Evolutionary conservation across 2,113 vertebrate genomes (phyloP).

Genomic region (Zonotrichia leucophrys): DNA sequence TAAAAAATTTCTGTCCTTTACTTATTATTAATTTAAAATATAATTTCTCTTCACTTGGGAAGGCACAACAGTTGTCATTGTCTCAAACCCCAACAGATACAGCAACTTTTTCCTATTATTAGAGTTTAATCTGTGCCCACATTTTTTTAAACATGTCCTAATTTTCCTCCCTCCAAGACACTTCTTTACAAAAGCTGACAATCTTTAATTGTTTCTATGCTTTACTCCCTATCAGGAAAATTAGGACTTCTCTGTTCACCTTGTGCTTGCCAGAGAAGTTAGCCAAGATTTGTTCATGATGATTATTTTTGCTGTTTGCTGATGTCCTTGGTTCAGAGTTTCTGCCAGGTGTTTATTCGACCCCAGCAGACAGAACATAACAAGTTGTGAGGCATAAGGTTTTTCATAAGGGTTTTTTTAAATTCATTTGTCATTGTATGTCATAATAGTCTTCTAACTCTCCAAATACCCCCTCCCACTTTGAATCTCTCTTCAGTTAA

Average conservation of each 20-base stretch:
- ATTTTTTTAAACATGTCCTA: neutral
- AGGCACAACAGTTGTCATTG: neutral
- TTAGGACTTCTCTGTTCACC: neutral
- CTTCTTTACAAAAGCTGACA: neutral
- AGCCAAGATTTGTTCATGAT: neutral
- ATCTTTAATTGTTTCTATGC: neutral
- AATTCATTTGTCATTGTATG: neutral
- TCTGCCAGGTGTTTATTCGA: neutral
- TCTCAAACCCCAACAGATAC: neutral
- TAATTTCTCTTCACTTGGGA: neutral
- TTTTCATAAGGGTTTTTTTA: neutral
- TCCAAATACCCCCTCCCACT: neutral
- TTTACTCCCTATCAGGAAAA: neutral
- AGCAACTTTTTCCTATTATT: neutral
- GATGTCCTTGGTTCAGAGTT: neutral
- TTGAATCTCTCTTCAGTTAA: neutral
- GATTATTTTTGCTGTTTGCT: neutral
- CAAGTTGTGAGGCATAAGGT: neutral
- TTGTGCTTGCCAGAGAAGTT: neutral
- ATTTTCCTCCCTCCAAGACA: neutral
- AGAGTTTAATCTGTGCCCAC: neutral
- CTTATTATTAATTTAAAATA: too few species aligned
- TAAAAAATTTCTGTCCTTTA: too few species aligned
- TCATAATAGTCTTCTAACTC: neutral
- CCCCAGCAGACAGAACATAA: neutral